Conservation (phyloP, 2,888 invertebrate species). For the Odontothrips loti region DNA sequence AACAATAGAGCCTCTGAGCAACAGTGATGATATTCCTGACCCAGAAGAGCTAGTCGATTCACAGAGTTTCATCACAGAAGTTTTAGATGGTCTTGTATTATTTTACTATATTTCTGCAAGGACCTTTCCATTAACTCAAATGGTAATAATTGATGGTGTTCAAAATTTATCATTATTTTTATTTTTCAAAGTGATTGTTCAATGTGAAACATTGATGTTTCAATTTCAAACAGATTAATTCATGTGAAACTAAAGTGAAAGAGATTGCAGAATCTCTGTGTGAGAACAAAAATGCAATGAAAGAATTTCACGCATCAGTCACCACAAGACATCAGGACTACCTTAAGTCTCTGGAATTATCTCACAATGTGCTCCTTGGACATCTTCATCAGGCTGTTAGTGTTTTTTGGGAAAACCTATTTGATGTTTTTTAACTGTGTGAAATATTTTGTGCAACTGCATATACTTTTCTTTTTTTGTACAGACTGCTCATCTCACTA, state of each 20-base stretch:
- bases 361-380: not conserved
- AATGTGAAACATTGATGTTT: not conserved
- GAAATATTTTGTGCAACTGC: not conserved
- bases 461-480: not conserved
- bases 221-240: not conserved
- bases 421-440: no score
- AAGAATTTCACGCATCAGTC: not conserved
- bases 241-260: not conserved
- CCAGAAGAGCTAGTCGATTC: not conserved
- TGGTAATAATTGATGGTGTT: not conserved
- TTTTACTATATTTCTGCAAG: slow-evolving; percentile 60
- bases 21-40: not conserved
- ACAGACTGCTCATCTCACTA: not conserved
- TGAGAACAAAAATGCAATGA: not conserved
- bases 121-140: not conserved
- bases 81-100: slow-evolving; percentile 63
- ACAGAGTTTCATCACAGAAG: slow-evolving; percentile 50
- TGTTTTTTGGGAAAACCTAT: not conserved
- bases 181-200: not conserved
- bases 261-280: not conserved
- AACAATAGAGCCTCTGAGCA: not conserved
- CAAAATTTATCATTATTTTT: not conserved
- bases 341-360: not conserved
- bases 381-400: not conserved
- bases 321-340: not conserved